phyloP scores from a whole-genome alignment of 2,797 vertebrate species.

The Hypotaenidia philippensis region DNA sequence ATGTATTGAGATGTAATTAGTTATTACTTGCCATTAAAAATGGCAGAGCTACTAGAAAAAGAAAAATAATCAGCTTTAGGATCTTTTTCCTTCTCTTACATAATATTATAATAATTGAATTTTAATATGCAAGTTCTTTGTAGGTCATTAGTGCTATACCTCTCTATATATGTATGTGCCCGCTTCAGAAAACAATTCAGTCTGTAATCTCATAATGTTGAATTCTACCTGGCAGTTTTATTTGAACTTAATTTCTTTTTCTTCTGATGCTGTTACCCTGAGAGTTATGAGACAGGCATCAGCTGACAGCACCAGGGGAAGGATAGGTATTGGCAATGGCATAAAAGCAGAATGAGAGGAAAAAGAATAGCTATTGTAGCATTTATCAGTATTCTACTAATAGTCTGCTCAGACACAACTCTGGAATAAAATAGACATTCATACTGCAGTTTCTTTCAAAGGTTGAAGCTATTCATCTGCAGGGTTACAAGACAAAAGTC shows the following conservation, averaged over 20 bases:
- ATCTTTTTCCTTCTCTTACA: constrained; percentile 1
- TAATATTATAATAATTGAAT: constrained; percentile 28
- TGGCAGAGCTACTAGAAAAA: not conserved
- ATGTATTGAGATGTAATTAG: not conserved
- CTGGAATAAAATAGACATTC: constrained; percentile 66
- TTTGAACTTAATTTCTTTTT: constrained; percentile 76
- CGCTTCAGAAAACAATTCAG: constrained; percentile 17
- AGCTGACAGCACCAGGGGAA: constrained; percentile 65
- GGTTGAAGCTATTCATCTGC: constrained; percentile 65
- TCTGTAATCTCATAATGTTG: constrained; percentile 43
- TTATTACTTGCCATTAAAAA: constrained; percentile 11
- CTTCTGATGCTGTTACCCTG: constrained; percentile 57
- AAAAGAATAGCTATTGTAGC: constrained; percentile 53
- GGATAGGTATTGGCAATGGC: constrained; percentile 69
- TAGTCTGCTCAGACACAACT: constrained; percentile 59
- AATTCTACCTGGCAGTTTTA: constrained; percentile 76
- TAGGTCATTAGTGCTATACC: constrained; percentile 11
- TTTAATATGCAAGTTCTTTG: constrained; percentile 34
- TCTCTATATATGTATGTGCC: constrained; percentile 11
- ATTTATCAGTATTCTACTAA: constrained; percentile 73
- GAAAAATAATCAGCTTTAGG: not conserved
- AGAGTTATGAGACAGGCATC: constrained; percentile 73
- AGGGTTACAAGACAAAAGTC: constrained; percentile 37
- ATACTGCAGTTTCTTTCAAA: constrained; percentile 56
- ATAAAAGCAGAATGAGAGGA: constrained; percentile 68